phyloP scores from a whole-genome alignment of 2,797 vertebrate genomes.

The Malacoctenus gilli region DNA sequence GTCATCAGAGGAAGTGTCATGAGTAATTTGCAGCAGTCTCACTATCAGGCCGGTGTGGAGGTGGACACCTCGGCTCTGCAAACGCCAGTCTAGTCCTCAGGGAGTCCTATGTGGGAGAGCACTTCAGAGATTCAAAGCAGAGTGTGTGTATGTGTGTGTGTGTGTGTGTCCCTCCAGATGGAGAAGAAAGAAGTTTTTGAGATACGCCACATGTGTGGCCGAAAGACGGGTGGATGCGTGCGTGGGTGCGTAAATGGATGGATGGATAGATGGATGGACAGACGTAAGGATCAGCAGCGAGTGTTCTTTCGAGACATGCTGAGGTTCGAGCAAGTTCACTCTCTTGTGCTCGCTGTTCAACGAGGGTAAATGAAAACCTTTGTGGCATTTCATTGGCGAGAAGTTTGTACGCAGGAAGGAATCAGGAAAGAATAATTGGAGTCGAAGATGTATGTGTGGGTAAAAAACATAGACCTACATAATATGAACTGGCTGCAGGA shows the following conservation, averaged over 20 bases:
- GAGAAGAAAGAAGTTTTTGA: conserved; percentile 44
- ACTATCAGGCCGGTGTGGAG: conserved; percentile 65
- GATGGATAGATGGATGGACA: conserved; percentile 6
- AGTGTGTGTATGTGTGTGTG: too few relatives aligned
- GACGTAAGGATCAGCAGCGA: conserved; percentile 7
- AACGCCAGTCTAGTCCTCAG: conserved; percentile 52
- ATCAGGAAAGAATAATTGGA: too few relatives aligned
- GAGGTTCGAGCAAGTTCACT: too few relatives aligned
- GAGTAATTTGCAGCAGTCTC: conserved; percentile 75
- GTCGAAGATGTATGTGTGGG: too few relatives aligned
- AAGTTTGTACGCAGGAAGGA: too few relatives aligned
- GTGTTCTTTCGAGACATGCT: too few relatives aligned
- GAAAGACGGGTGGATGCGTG: conserved; percentile 7
- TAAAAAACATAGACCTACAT: too few relatives aligned
- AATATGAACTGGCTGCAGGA: too few relatives aligned
- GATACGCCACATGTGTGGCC: conserved; percentile 30
- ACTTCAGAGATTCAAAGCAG: conserved; percentile 46
- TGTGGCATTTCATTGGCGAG: too few relatives aligned
- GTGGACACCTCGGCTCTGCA: conserved; percentile 63
- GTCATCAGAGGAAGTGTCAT: conserved; percentile 78
- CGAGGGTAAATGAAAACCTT: too few relatives aligned
- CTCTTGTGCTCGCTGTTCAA: too few relatives aligned
- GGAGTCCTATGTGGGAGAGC: conserved; percentile 62
- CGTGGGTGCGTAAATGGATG: conserved; percentile 3
- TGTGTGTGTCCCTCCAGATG: conserved; percentile 55